phyloP scores from a whole-genome alignment of 2,797 vertebrate genomes.

The Novumbra hubbsi region DNA sequence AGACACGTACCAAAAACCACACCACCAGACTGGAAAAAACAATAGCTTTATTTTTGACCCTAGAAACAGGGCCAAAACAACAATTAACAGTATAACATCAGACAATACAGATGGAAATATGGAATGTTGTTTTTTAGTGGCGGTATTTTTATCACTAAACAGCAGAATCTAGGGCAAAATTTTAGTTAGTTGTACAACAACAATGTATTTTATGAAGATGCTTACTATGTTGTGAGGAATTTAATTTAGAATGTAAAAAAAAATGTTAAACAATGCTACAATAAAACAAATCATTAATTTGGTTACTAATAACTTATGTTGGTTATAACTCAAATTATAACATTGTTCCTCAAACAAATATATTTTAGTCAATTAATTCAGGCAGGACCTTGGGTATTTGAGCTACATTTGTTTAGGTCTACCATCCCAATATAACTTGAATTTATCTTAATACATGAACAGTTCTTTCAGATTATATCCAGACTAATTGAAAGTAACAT shows the following conservation, averaged over 20 bases:
- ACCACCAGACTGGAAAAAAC: slow-evolving; percentile 43
- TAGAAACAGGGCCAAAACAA: slow-evolving; percentile 54
- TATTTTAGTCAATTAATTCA: slow-evolving; percentile 10
- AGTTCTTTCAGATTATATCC: slow-evolving; percentile 36
- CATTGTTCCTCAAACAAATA: slow-evolving; percentile 8
- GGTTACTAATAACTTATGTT: too few species aligned
- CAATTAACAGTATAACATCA: slow-evolving; percentile 47
- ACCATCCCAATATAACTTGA: slow-evolving; percentile 12
- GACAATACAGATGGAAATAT: slow-evolving; percentile 45
- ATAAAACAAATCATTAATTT: slow-evolving; percentile 43
- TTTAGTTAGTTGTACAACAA: slow-evolving; percentile 35
- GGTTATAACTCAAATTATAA: too few species aligned
- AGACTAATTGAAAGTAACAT: not conserved
- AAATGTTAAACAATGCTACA: slow-evolving; percentile 42
- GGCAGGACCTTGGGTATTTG: slow-evolving; percentile 24
- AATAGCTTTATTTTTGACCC: slow-evolving; percentile 64
- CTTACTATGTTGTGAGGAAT: slow-evolving; percentile 47
- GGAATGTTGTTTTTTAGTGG: slow-evolving; percentile 69
- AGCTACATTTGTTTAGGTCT: slow-evolving; percentile 39
- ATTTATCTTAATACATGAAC: slow-evolving; percentile 35
- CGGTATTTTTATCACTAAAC: slow-evolving; percentile 43
- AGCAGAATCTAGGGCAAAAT: slow-evolving; percentile 32
- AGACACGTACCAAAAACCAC: slow-evolving; percentile 40
- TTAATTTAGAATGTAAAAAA: slow-evolving; percentile 49
- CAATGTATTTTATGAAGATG: slow-evolving; percentile 63